Evolutionary conservation across 1,140 invertebrate species (phyloP), one percentile per base, ranked within the genome.

Genomic region (Drosophila tristis): DNA sequence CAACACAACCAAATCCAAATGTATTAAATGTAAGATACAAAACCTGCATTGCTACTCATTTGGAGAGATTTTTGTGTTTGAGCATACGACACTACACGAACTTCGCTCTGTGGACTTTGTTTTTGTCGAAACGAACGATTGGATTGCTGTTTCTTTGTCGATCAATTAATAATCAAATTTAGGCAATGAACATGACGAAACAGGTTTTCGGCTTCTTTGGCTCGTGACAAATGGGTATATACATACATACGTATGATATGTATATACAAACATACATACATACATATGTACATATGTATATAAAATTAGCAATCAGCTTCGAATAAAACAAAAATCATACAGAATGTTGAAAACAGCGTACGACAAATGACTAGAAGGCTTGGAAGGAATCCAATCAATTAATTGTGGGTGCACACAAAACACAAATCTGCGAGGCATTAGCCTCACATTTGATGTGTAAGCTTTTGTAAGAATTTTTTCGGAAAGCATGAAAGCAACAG

Each of bases 21-120:
- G 78, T 87, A 86, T 87, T 86, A 86, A 86, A 84, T 76, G 47
- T 78, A 79, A 80, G 74, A 85, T 76, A 60, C 61, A 71, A 71
- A 61, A 58, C 48, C 11, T 60, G 54, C 45, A 71, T 6, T 45
- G 16, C 31, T 47, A 51, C 16, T 58, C 15, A 35, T 45, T 45
- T 60, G 55, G 66, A 64, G 50, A 39, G 51, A 56, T 74, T 25
- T 73, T 26, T 57, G 48, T 72, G 20, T 71, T 73, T 31, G 25
- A 31, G 51, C 56, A 43, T 49, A 56, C 35, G 55, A 66, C 31
- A 15, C 26, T 45, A 23, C 47, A 50, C n/a, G 26, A 51, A 50
- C 26, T 50, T 20, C 15, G 47, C 63, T 56, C 47, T 39, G 11
- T 59, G 70, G 59, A 47, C 45, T 63, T 55, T 43, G 68, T 49